Conservation (phyloP, 2,888 invertebrate genomes). For the Agrochola litura region DNA sequence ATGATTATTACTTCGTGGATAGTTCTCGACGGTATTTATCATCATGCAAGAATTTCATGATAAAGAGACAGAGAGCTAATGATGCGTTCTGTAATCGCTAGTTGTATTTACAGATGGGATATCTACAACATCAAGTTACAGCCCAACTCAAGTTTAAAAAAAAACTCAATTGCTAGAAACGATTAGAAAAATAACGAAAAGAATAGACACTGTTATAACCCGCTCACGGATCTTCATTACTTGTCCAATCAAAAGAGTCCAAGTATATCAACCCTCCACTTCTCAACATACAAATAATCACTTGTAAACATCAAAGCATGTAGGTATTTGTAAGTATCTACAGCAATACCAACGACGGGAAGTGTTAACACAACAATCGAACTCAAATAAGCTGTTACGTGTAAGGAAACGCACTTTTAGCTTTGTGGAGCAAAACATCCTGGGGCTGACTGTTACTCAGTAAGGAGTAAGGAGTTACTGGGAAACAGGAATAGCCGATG, state of each 20-base stretch:
- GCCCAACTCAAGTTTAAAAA: background rate
- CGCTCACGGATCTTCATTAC: background rate
- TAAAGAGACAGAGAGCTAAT: background rate
- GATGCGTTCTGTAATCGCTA: background rate
- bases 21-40: background rate
- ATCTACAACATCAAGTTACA: background rate
- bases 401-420: slow-evolving; percentile 56
- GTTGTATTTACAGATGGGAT: background rate
- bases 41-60: background rate
- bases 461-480: slow-evolving; percentile 8
- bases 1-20: background rate
- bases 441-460: slow-evolving; percentile 27
- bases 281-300: slow-evolving; percentile 29
- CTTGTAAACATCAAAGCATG: slow-evolving; percentile 37
- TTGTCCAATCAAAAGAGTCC: background rate
- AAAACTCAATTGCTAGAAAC: background rate
- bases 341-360: slow-evolving; percentile 53
- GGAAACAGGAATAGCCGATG: slow-evolving; percentile 1
- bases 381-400: slow-evolving; percentile 63
- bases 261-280: slow-evolving; percentile 4
- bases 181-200: background rate
- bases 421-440: slow-evolving; percentile 68
- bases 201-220: too few relatives aligned
- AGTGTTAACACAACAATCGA: slow-evolving; percentile 73
- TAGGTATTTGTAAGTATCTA: background rate